Base-by-base conservation (phyloP, 2,113 vertebrate species). In the Phrynosoma blainvillii region DNA sequence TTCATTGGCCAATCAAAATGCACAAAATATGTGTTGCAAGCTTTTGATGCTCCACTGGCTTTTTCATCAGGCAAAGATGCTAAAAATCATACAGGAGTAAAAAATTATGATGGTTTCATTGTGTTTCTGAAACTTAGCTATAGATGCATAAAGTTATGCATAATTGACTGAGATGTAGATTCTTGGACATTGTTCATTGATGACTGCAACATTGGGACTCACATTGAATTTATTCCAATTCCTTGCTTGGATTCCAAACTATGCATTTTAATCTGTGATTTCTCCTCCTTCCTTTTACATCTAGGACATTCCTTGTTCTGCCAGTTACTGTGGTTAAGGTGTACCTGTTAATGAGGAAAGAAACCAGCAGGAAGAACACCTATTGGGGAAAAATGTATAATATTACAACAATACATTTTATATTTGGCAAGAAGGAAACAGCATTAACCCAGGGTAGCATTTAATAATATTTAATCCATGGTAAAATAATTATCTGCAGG, bases 401-500 rank as follows among this genome's bases (percentile, higher is more conserved):
- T 40, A 75, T 77, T 79, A 47, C 30, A 40, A 21, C 23, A 9
- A 32, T 5, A 11, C 8, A 88, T 87, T 21, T 47, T 56, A 30
- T 84, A 23, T 76, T 66, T 75, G 30, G 36, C 66, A 65, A 87
- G 27, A 87, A 23, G 42, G 8, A 66, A 30, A 5, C 81, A 8
- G 20, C 20, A n/a, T 66, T 62, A 65, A 27, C 73, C 73, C 11
- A 76, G 21, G 1, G 32, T 62, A 79, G 70, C 84, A 52, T 27
- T n/a, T 85, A 87, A 79, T 36, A 92, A 81, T 5, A 84, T 81
- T 32, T 23, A 11, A 71, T 86, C 10, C 10, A 78, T 10, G 85
- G 71, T 71, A 77, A 47, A 86, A 86, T 79, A 66, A 88, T 88
- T 75, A 18, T 92, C 82, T 90, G 75, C 36, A 52, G 71, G 59